phyloP scores from a whole-genome alignment of 2,888 invertebrate species.

The Hirudinaria manillensis region DNA sequence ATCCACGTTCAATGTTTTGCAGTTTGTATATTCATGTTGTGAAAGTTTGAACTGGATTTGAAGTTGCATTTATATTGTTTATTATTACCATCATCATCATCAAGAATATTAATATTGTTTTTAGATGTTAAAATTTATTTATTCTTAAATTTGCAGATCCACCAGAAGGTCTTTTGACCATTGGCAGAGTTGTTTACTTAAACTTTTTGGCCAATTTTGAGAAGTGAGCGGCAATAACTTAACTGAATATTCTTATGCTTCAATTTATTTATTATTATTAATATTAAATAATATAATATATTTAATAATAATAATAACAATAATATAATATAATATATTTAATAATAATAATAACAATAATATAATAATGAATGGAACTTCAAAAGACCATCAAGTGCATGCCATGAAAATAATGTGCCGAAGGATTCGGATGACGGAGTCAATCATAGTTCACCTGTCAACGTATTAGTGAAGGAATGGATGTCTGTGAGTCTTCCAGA shows the following conservation, averaged over 20 bases:
- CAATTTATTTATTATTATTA: neutral
- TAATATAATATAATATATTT: no score
- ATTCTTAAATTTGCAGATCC: slow-evolving; percentile 41
- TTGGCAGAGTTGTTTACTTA: slow-evolving; percentile 43
- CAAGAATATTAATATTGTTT: neutral
- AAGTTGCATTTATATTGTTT: no score
- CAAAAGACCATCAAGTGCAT: neutral
- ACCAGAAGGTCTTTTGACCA: slow-evolving; percentile 41
- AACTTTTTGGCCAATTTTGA: slow-evolving; percentile 41
- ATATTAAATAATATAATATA: neutral
- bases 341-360: no score
- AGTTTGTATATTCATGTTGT: neutral
- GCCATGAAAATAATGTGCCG: neutral
- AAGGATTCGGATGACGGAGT: neutral
- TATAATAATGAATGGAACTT: neutral
- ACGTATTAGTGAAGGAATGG: slow-evolving; percentile 1
- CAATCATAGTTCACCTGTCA: neutral
- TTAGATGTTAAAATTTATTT: no score
- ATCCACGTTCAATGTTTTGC: slow-evolving; percentile 1
- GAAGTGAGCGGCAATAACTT: slow-evolving; percentile 3
- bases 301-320: neutral
- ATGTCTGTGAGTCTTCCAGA: slow-evolving; percentile 10
- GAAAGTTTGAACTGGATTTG: no score
- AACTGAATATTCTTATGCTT: neutral
- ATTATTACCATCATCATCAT: slow-evolving; percentile 10